phyloP scores from a whole-genome alignment of 2,797 vertebrate genomes.

The Cryptoprocta ferox region DNA sequence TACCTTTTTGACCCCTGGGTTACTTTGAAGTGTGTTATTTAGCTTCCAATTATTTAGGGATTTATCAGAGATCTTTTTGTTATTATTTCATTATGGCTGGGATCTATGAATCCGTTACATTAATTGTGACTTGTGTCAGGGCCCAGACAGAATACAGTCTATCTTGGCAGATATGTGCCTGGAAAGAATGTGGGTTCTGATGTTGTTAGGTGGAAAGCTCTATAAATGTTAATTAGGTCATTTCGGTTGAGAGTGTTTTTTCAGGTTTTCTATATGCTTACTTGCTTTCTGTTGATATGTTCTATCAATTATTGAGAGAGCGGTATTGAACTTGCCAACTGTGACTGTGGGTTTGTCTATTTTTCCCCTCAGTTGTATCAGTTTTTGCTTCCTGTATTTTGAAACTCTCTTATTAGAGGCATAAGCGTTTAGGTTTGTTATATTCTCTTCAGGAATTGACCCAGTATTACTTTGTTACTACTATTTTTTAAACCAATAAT shows the following conservation, averaged over 20 bases:
- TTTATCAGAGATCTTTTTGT: background rate
- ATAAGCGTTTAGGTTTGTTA: background rate
- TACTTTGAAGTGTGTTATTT: slow-evolving; percentile 36
- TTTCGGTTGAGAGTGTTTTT: background rate
- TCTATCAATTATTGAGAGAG: background rate
- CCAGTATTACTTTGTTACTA: background rate
- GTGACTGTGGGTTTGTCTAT: background rate
- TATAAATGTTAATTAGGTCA: background rate
- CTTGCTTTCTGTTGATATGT: background rate
- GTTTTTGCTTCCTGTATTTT: background rate
- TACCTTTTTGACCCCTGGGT: background rate
- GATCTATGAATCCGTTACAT: background rate
- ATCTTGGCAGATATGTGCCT: background rate
- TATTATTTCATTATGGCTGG: background rate
- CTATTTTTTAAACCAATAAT: background rate
- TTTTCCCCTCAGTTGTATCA: background rate
- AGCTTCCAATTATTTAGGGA: background rate
- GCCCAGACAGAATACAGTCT: background rate
- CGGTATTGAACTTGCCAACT: background rate
- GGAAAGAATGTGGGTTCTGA: background rate
- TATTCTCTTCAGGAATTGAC: background rate
- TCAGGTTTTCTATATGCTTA: background rate
- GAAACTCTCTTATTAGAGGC: background rate
- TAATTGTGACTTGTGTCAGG: background rate
- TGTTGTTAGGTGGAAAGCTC: background rate